Base-by-base conservation (phyloP, 1,140 invertebrate species). In the Drosophila ogumai region DNA sequence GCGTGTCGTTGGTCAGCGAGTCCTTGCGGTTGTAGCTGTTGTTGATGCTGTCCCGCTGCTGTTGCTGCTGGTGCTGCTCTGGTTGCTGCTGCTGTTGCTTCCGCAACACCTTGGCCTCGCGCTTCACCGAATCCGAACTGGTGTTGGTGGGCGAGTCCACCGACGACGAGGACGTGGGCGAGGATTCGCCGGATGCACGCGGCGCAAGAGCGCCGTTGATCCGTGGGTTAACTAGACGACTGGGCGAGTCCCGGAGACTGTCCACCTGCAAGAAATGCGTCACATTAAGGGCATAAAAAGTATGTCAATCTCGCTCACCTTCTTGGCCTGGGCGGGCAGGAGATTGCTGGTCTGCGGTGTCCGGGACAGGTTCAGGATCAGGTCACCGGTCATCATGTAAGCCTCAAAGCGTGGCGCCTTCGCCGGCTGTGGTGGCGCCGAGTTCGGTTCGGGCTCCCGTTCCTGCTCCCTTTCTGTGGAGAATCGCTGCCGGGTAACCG, bases 371-470 rank as follows among this genome's bases (percentile, higher is more conserved):
- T 98, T 98, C 56, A 99, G 94, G 93, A 99, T 98, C 72, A 98
- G 94, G 91, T 99, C 98, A 10, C 98, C 98, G n/a, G 98, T 99
- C 98, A 99, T 99, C 95, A 98, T 97, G 93, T 97, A 99, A 22
- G 97, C 97, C 93, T 99, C 98, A 93, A 97, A 98, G 82, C 95
- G 94, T 49, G 92, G 94, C 49, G 92, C 91, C 60, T 92, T 92
- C 91, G 88, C 94, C 87, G 72, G 92, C 76, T 72, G 93, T 73
- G 72, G 94, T 72, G 81, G 88, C 55, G 75, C 90, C 52, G 90
- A 92, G 44, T 91, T 90, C 0, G 91, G 91, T 58, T 92, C 91
- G 15, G 64, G 64, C n/a, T 91, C 88, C 17, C 57, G 58, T 22
- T 84, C 85, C 55, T 58, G 57, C 22, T 77, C 60, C 13, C 75